Base-by-base conservation (phyloP, 64 coral and sea anemone species). In the Astreopora myriophthalma region DNA sequence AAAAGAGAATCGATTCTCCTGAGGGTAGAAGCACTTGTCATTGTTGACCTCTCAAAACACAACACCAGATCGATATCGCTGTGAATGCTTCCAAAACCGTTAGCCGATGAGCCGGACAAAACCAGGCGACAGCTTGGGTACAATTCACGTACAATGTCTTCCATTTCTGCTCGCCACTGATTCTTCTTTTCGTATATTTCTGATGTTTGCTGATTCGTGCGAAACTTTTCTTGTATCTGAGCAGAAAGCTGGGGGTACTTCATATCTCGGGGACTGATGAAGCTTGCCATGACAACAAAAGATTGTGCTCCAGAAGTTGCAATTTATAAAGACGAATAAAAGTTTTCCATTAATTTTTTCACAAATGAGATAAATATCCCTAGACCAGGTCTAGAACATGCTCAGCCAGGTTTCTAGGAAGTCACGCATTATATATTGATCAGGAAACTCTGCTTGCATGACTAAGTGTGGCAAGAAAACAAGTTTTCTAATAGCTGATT, bases 11-110 rank as follows among this genome's bases (percentile, higher is more conserved):
- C 55, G 8, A 83, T 83, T 38, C 32, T 83, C 51, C 79, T 83
- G 16, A 83, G 22, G 20, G 14, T 38, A 7, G 51, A 38, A 36
- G 79, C 19, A 14, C 33, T 23, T 39, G 79, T 83, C 57, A 33
- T 3, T 33, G 57, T 22, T 40, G 55, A 60, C 33, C 79, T 20
- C 34, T 83, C 79, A 65, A 64, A 38, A 64, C 57, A 83, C 79
- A 83, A 38, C 30, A 83, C 79, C 34, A 83, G 79, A 64, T 83
- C 79, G 1, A 83, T 83, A n/a, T 83, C 79, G 19, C 79, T 83
- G 58, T 64, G 55, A 64, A 83, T n/a, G 57, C 79, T 83, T 13
- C 79, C 79, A 33, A 83, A 83, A 19, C 79, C 79, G 30, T 83
- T 83, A 2, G 79, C 79, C 22, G 79, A 83, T 31, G 79, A 83